A percentile compares a stretch with the other conserved stretches of the same genome.
Conservation (phyloP, 2,888 invertebrate species). For the Xanthorhoe spadicearia region DNA sequence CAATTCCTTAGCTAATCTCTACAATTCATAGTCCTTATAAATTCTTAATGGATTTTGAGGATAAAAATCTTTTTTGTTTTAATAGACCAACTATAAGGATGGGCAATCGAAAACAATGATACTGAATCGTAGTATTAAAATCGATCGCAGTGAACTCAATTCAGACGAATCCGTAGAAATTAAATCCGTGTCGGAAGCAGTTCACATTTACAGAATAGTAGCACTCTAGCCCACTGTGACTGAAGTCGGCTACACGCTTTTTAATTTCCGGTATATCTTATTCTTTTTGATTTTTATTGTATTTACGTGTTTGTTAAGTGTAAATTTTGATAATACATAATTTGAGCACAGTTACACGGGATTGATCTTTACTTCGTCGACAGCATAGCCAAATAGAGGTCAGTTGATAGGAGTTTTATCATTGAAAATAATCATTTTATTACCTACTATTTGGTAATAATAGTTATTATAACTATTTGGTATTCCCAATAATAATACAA, state of each 20-base stretch:
- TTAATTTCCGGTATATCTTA: constrained; percentile 25
- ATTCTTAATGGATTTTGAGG: background rate
- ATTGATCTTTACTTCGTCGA: background rate
- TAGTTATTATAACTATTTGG: no score
- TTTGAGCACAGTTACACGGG: background rate
- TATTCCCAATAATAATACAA: background rate
- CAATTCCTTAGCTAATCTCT: background rate
- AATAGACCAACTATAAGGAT: background rate
- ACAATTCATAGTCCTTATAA: background rate
- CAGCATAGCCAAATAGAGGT: background rate
- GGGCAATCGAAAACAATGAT: constrained; percentile 13
- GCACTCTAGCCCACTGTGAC: constrained; percentile 32
- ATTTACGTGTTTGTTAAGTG: background rate
- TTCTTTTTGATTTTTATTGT: constrained; percentile 6
- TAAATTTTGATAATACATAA: background rate
- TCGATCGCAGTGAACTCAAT: constrained; percentile 48
- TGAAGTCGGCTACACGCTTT: constrained; percentile 25
- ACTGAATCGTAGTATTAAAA: constrained; percentile 41
- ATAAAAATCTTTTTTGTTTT: background rate
- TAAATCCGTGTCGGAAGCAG: constrained; percentile 45
- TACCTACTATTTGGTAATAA: no score
- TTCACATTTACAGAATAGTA: constrained; percentile 41
- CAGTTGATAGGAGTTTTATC: background rate
- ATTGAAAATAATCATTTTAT: background rate
- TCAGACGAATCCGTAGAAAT: constrained; percentile 50